Conservation (phyloP, 2,888 invertebrate genomes). For the Ornithoptera alexandrae region DNA sequence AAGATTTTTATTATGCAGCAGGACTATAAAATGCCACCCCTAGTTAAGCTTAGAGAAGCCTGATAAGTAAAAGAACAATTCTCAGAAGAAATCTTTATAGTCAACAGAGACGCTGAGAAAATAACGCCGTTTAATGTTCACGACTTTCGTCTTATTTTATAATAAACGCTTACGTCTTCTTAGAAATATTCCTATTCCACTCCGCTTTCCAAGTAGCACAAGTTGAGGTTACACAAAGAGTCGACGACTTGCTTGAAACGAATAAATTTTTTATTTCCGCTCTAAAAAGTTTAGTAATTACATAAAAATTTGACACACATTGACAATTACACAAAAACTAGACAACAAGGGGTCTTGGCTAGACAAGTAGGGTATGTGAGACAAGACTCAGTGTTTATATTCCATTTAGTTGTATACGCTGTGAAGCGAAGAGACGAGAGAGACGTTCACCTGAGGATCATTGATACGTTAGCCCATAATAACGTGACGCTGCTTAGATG, state of each 20-base stretch:
- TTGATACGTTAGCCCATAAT: too few species aligned
- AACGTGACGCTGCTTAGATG: too few species aligned
- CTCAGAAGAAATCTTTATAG: constrained; percentile 11
- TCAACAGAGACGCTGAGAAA: constrained; percentile 8
- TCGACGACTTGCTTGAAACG: constrained; percentile 1
- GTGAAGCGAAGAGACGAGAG: too few species aligned
- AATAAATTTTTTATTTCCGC: constrained; percentile 4
- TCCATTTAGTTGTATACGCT: too few species aligned
- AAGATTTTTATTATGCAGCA: not conserved
- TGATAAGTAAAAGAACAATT: constrained; percentile 2
- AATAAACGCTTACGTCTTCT: constrained; percentile 24
- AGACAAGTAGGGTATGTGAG: too few species aligned
- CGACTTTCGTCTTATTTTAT: constrained; percentile 20
- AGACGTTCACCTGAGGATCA: too few species aligned
- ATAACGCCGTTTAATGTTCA: constrained; percentile 18
- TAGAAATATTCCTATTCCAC: constrained; percentile 15
- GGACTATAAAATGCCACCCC: not conserved
- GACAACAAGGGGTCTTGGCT: too few species aligned
- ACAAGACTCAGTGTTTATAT: too few species aligned
- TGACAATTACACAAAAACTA: too few species aligned
- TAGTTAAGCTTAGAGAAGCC: not conserved
- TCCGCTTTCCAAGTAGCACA: constrained; percentile 3
- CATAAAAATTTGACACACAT: too few species aligned
- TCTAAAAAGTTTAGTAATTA: not conserved
- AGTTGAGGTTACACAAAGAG: not conserved